These are phyloP conservation scores for Aphaenogaster rudis DNA, from an alignment of 1,140 invertebrate species.

Conservation along the genomic window DNA sequence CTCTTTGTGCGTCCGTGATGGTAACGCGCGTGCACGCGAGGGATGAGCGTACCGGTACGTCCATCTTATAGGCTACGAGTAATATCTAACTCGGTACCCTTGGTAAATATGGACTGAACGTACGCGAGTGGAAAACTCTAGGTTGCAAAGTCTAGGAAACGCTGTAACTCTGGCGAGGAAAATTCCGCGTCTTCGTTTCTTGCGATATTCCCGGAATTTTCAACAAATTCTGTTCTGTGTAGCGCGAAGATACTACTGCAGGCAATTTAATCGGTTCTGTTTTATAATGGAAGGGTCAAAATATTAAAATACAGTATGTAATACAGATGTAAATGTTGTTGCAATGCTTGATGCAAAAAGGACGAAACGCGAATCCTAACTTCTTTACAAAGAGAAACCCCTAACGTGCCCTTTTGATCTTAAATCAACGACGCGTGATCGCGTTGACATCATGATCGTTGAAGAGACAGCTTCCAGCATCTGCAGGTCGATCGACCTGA, in stretches of 20 bases:
- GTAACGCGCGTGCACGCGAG: conserved; percentile 22
- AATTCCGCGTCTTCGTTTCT: background rate
- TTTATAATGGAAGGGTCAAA: background rate
- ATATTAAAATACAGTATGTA: background rate
- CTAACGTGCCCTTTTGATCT: background rate
- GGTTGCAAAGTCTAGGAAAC: background rate
- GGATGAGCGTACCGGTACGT: conserved; percentile 28
- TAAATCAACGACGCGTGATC: background rate
- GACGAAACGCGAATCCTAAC: background rate
- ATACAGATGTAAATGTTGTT: background rate
- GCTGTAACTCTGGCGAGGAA: background rate
- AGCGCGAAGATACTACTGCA: background rate
- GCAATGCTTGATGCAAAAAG: background rate
- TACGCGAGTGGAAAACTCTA: background rate
- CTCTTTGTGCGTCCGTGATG: conserved; percentile 41
- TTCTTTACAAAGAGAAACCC: background rate
- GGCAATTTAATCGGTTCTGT: background rate
- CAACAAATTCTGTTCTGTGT: background rate
- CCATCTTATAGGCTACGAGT: conserved; percentile 25
- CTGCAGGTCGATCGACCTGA: background rate
- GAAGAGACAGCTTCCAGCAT: background rate
- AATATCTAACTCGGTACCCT: conserved; percentile 30
- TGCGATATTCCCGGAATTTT: background rate
- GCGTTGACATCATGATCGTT: background rate
- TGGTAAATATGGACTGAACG: conserved; percentile 28